A percentile compares a stretch with the other conserved stretches of the same genome.
Conservation (phyloP, 2,113 vertebrate species). For the Grus americana region DNA sequence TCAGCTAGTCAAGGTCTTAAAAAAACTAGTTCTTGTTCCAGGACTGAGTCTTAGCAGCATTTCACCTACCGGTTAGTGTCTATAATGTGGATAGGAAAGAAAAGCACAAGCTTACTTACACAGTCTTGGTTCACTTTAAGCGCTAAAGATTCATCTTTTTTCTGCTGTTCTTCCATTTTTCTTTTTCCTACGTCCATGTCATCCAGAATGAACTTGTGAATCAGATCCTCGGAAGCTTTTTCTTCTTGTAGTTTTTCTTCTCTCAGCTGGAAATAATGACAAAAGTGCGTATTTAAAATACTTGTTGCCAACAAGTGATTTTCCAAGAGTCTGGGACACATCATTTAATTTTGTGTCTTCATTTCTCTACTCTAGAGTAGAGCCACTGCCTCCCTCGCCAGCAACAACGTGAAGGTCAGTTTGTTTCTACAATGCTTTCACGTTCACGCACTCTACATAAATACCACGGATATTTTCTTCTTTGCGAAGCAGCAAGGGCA, state of each 20-base stretch:
- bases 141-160: slow-evolving; percentile 70
- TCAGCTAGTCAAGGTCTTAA: not conserved
- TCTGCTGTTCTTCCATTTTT: slow-evolving; percentile 74
- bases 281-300: not conserved
- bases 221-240: slow-evolving; percentile 71
- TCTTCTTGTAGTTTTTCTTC: slow-evolving; percentile 79
- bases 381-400: not conserved
- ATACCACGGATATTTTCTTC: not conserved
- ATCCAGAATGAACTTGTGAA: slow-evolving; percentile 69
- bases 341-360: not conserved
- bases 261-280: slow-evolving; percentile 65
- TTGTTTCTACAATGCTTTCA: not conserved
- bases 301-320: not conserved
- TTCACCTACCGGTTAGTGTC: not conserved
- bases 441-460: not conserved
- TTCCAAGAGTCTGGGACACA: not conserved
- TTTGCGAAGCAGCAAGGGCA: not conserved
- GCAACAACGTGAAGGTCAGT: not conserved
- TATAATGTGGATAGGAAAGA: not conserved
- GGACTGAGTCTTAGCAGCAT: not conserved
- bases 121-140: slow-evolving; percentile 68
- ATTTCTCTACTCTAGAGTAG: not conserved
- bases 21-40: not conserved
- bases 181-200: slow-evolving; percentile 70
- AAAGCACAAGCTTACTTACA: slow-evolving; percentile 60